Evolutionary conservation across 2,888 invertebrate genomes (phyloP).

Genomic region (Spisula subtruncata): DNA sequence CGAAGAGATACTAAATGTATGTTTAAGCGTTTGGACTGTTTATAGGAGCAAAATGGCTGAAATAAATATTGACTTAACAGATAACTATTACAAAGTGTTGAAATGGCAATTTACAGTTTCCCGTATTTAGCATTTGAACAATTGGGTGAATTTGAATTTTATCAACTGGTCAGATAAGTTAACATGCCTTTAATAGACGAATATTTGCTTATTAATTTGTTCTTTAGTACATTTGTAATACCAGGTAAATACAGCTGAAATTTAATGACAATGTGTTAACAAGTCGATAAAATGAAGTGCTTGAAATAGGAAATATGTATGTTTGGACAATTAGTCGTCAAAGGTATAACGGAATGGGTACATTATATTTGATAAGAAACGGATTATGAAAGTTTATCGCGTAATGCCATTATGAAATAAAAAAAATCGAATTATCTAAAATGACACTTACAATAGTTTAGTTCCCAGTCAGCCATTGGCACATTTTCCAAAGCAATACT

Average conservation of each 20-base stretch:
- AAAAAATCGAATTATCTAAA: too few species aligned
- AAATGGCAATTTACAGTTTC: constrained; percentile 11
- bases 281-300: constrained; percentile 3
- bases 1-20: not conserved
- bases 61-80: constrained; percentile 16
- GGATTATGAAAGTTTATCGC: not conserved
- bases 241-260: not conserved
- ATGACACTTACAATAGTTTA: too few species aligned
- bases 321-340: not conserved
- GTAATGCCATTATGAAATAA: not conserved
- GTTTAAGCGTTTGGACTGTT: not conserved
- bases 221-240: not conserved
- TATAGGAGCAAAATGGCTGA: not conserved
- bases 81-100: not conserved
- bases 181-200: not conserved
- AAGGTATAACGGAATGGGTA: not conserved
- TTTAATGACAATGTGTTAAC: not conserved
- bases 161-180: not conserved
- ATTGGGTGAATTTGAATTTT: not conserved
- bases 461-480: too few species aligned
- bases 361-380: not conserved
- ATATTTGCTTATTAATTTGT: constrained; percentile 15
- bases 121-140: not conserved
- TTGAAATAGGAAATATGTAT: not conserved
- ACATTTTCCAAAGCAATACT: too few species aligned